These are phyloP conservation scores for Myxocyprinus asiaticus DNA, from an alignment of 2,113 vertebrate species.

Conservation along the genomic window DNA sequence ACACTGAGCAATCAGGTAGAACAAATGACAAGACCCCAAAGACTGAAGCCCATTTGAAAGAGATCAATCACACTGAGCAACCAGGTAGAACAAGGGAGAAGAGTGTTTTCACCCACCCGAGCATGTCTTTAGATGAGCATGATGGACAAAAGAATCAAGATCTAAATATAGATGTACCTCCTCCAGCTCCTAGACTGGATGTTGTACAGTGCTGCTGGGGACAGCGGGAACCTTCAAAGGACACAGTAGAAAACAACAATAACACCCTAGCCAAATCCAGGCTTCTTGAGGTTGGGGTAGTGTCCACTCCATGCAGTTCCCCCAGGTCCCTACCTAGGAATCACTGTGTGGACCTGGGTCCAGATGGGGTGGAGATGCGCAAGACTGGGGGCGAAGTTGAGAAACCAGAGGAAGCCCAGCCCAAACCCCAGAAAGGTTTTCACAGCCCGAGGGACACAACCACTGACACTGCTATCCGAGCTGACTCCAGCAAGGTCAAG, in stretches of 20 bases:
- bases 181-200: slow-evolving; percentile 42
- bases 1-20: neutral
- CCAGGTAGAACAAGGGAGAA: neutral
- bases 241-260: slow-evolving; percentile 65
- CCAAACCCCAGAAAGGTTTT: slow-evolving; percentile 44
- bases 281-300: slow-evolving; percentile 23
- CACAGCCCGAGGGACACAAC: slow-evolving; percentile 45
- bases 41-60: neutral
- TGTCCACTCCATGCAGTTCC: slow-evolving; percentile 38
- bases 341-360: slow-evolving; percentile 57
- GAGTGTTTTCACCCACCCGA: neutral
- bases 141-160: slow-evolving; percentile 13
- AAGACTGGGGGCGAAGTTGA: slow-evolving; percentile 10
- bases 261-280: slow-evolving; percentile 62
- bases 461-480: slow-evolving; percentile 56
- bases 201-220: slow-evolving; percentile 67
- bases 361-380: slow-evolving; percentile 47
- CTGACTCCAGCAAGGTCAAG: slow-evolving; percentile 75
- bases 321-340: slow-evolving; percentile 39
- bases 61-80: slow-evolving; percentile 5
- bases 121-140: slow-evolving; percentile 31
- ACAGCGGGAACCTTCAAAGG: slow-evolving; percentile 26
- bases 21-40: neutral
- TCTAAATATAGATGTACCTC: slow-evolving; percentile 35
- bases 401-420: slow-evolving; percentile 54